Evolutionary conservation across 2,797 vertebrate species (phyloP), one percentile per base, ranked within the genome.

Genomic region (Dryobates pubescens): DNA sequence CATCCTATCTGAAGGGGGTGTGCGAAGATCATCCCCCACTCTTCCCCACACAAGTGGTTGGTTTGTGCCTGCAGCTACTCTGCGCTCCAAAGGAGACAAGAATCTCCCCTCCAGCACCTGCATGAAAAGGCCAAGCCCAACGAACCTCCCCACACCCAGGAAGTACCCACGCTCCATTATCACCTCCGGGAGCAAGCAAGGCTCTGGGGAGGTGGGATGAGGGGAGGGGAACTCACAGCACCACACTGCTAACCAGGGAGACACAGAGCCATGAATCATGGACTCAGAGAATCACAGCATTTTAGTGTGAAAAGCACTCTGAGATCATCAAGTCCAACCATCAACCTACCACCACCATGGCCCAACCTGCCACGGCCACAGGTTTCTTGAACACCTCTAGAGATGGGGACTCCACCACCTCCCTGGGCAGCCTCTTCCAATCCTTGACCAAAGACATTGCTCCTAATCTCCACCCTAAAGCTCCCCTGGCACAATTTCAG

Each of bases 61-160:
- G 34, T 79, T 93, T 89, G 77, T 86, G 95, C 95, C 95, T 93
- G 88, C 85, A 95, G 95, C 96, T 96, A 94, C 80, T 82, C 51
- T 1, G 1, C 22, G n/a, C 76, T 89, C 53, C 6, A 70, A 78
- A 94, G 89, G 26, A 95, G 94, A 95, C 89, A 88, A 92, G 85
- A 38, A 96, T 88, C 86, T 96, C 62, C 80, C 82, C 80, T 93
- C 74, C 3, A 91, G 79, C 89, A 76, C 41, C 80, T 74, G 77
- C 91, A 91, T 61, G 89, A 86, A 74, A 89, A 82, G 58, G 54
- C 58, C 38, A 34, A 95, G 64, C 92, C 82, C 73, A 82, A 2
- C 3, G 13, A 34, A 56, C 30, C 82, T 92, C 80, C 67, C 82
- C 89, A 89, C 51, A 0, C 71, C 83, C 91, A 82, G 87, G 51